A percentile compares a stretch with the other conserved stretches of the same genome.
Conservation (phyloP, 1,140 invertebrate species). For the Philopotamus ludificatus region DNA sequence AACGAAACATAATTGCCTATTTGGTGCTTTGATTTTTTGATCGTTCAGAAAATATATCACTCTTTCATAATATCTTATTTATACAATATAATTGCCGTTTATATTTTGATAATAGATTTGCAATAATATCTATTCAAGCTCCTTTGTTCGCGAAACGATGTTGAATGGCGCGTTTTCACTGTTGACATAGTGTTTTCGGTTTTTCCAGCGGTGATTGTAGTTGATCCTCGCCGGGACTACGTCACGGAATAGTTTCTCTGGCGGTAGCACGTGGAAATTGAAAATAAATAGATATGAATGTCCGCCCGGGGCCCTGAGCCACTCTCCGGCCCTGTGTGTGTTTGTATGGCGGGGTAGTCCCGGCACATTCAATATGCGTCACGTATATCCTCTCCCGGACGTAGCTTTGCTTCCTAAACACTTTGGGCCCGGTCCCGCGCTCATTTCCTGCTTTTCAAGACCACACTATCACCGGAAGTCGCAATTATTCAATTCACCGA, state of each 20-base stretch:
- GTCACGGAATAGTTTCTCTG: neutral
- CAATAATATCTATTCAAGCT: too few relatives aligned
- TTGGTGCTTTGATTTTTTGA: too few relatives aligned
- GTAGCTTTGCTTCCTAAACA: constrained; percentile 7
- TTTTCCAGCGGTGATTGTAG: constrained; percentile 1
- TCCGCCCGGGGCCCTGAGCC: constrained; percentile 7
- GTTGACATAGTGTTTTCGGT: too few relatives aligned
- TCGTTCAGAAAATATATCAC: too few relatives aligned
- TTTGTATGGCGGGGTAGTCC: neutral
- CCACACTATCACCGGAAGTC: neutral
- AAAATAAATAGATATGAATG: constrained; percentile 37
- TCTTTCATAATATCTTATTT: too few relatives aligned
- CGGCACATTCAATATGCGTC: constrained; percentile 16
- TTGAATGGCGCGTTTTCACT: too few relatives aligned
- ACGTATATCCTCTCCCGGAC: constrained; percentile 6
- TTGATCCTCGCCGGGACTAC: neutral
- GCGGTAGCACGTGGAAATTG: constrained; percentile 30
- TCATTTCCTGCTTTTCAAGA: constrained; percentile 16
- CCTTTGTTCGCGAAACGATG: too few relatives aligned
- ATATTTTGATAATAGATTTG: too few relatives aligned
- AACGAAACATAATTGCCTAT: too few relatives aligned
- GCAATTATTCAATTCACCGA: neutral
- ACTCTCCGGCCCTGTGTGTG: too few relatives aligned
- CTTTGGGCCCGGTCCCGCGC: constrained; percentile 10
- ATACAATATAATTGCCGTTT: too few relatives aligned